Conservation (phyloP, 2,113 vertebrate genomes). For the Rhabdomys dilectus region DNA sequence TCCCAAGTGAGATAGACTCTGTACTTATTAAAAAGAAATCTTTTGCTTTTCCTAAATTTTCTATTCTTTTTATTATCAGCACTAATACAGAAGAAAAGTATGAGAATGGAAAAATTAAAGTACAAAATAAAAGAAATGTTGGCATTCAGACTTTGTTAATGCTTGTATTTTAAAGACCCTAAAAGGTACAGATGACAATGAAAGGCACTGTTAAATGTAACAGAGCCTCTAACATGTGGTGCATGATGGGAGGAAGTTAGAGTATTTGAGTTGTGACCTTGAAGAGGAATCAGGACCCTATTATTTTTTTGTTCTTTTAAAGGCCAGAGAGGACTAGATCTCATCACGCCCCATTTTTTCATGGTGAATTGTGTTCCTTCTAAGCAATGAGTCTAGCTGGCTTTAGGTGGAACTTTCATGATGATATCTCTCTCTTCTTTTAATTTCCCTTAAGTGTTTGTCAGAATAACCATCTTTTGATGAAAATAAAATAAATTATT, state of each 20-base stretch:
- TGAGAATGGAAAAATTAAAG: not conserved
- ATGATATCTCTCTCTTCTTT: not conserved
- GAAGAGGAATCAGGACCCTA: no score
- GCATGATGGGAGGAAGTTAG: not conserved
- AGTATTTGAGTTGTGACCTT: not conserved
- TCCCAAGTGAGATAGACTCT: not conserved
- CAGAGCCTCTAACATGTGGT: not conserved
- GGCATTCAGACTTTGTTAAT: not conserved
- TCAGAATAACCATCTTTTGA: not conserved
- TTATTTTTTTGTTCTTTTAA: not conserved
- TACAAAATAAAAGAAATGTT: constrained; percentile 41
- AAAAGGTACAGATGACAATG: no score
- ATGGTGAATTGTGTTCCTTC: not conserved
- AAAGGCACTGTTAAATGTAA: not conserved
- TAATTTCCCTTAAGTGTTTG: not conserved
- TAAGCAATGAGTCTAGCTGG: not conserved
- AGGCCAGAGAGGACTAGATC: not conserved
- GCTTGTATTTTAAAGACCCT: not conserved
- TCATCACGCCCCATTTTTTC: not conserved
- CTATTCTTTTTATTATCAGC: not conserved
- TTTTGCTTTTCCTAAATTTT: constrained; percentile 1
- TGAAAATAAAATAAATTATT: constrained; percentile 5
- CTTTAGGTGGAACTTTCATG: not conserved
- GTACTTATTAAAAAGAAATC: not conserved
- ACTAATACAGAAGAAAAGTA: not conserved